Conservation (phyloP, 2,113 vertebrate genomes). For the Leucoraja erinaceus region DNA sequence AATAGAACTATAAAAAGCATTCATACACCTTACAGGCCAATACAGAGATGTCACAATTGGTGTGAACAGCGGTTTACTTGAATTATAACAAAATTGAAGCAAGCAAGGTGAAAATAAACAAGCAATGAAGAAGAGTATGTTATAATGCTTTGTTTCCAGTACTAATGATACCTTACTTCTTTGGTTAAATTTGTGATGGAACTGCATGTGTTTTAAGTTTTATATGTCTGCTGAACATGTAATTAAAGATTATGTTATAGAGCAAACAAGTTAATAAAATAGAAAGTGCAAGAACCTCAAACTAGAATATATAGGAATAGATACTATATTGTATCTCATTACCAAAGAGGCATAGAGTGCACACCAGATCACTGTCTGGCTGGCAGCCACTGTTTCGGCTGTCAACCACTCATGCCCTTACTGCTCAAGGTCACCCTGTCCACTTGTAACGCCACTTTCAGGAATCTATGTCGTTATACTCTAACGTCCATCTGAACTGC, state of each 20-base stretch:
- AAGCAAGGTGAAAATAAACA: neutral
- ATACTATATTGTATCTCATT: neutral
- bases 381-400: too few species aligned
- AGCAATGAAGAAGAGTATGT: too few species aligned
- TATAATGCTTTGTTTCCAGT: too few species aligned
- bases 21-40: neutral
- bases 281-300: neutral
- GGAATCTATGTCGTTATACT: too few species aligned
- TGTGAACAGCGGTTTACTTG: neutral
- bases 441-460: too few species aligned
- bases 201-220: neutral
- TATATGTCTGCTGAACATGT: neutral
- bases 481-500: too few species aligned
- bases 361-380: too few species aligned
- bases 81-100: neutral
- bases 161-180: too few species aligned
- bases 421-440: too few species aligned
- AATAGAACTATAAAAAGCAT: neutral
- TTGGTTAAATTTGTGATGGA: neutral
- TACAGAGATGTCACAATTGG: neutral
- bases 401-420: too few species aligned
- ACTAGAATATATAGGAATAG: neutral
- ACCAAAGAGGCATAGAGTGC: too few species aligned
- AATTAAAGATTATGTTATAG: neutral
- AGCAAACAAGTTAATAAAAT: neutral